Conservation (phyloP, 2,797 vertebrate genomes). For the Pampus argenteus region DNA sequence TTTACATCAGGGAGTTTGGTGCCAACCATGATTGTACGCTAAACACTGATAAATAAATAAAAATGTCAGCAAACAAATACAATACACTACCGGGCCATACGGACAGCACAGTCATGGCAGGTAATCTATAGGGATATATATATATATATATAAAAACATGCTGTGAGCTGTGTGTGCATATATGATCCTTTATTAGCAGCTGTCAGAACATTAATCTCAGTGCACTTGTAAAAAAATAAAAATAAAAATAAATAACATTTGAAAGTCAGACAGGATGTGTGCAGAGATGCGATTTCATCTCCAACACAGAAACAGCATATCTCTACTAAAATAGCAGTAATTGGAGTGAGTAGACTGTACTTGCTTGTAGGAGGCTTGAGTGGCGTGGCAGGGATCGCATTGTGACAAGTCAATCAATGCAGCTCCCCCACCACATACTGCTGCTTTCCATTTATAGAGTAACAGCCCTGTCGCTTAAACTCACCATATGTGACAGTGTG, state of each 20-base stretch:
- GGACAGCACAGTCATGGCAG: constrained; percentile 33
- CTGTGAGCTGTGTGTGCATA: constrained; percentile 5
- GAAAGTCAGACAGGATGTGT: constrained; percentile 30
- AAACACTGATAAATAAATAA: constrained; percentile 80
- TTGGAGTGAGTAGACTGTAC: constrained; percentile 47
- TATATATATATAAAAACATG: constrained; percentile 28
- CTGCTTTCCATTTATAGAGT: constrained; percentile 54
- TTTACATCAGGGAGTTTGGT: constrained; percentile 74
- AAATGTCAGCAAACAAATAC: constrained; percentile 75
- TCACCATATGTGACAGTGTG: constrained; percentile 25
- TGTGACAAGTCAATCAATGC: constrained; percentile 50
- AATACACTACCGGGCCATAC: constrained; percentile 41
- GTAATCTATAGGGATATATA: constrained; percentile 15
- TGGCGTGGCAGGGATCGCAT: constrained; percentile 39
- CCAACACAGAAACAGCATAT: constrained; percentile 28
- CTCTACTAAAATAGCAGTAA: constrained; percentile 14
- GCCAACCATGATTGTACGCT: constrained; percentile 70
- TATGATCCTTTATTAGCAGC: constrained; percentile 28
- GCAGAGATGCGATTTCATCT: constrained; percentile 30
- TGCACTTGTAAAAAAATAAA: too few species aligned
- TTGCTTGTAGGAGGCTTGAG: constrained; percentile 42
- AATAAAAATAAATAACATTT: too few species aligned
- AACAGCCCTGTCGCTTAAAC: constrained; percentile 44
- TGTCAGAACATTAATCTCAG: constrained; percentile 29
- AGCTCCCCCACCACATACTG: constrained; percentile 25